Percentiles rank a stretch among this genome's conserved stretches.
phyloP scores from a whole-genome alignment of 2,888 invertebrate genomes.

The Eutolmus rufibarbis region DNA sequence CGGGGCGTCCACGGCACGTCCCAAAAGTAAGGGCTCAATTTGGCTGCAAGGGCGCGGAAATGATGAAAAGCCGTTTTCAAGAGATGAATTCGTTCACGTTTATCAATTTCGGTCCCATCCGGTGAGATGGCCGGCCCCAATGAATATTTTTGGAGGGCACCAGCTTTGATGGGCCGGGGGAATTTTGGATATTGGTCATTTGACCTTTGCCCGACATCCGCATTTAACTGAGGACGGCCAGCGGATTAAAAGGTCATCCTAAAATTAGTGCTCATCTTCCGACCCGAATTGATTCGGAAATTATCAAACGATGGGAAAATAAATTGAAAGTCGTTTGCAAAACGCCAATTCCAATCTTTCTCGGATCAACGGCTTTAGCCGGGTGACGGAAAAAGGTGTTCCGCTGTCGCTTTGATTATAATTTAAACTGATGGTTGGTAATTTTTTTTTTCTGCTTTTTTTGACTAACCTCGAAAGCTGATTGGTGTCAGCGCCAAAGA shows the following conservation, averaged over 20 bases:
- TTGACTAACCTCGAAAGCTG: neutral
- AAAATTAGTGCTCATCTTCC: slow-evolving; percentile 5
- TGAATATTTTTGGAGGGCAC: neutral
- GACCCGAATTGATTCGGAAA: slow-evolving; percentile 18
- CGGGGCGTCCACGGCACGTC: neutral
- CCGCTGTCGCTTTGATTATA: neutral
- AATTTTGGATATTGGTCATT: neutral
- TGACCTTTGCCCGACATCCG: neutral
- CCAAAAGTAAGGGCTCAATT: neutral
- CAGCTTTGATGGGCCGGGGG: neutral
- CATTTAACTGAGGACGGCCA: neutral
- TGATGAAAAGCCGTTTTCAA: neutral
- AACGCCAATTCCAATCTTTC: neutral
- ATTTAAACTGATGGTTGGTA: neutral
- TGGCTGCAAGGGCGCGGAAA: neutral
- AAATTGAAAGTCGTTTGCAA: neutral
- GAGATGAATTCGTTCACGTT: neutral
- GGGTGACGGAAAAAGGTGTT: neutral
- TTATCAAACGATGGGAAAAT: slow-evolving; percentile 21
- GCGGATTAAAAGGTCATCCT: neutral
- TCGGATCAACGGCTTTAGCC: neutral
- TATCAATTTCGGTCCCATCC: neutral
- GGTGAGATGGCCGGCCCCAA: neutral
- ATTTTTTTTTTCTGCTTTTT: no score
- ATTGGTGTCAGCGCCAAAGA: neutral